Evolutionary conservation across 1,140 invertebrate species (phyloP).

Genomic region (Coptotermes formosanus): DNA sequence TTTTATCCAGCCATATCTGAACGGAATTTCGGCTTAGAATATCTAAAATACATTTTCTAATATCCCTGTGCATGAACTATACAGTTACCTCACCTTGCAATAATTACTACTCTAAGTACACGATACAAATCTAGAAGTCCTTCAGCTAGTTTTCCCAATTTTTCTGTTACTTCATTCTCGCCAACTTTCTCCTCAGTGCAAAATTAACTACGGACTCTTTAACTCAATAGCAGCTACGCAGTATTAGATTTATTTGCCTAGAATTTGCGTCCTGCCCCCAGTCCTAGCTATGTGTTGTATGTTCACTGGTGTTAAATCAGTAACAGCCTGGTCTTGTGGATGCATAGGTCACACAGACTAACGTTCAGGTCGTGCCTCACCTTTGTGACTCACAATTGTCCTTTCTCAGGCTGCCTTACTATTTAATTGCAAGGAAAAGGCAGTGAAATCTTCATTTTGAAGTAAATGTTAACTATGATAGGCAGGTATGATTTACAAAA

Average conservation of each 20-base stretch:
- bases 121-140: too few species aligned
- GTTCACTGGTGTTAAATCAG: background rate
- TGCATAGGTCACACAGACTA: background rate
- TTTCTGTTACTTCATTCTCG: too few species aligned
- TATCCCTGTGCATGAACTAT: too few species aligned
- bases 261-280: background rate
- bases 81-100: too few species aligned
- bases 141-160: too few species aligned
- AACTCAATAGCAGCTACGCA: background rate
- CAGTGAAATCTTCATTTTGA: background rate
- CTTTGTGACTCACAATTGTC: background rate
- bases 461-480: background rate
- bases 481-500: background rate
- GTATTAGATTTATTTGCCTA: background rate
- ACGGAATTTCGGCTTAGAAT: too few species aligned
- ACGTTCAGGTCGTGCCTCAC: background rate
- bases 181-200: too few species aligned
- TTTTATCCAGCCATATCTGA: too few species aligned
- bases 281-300: background rate
- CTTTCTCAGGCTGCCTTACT: background rate
- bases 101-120: too few species aligned
- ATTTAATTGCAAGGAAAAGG: background rate
- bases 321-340: background rate
- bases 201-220: background rate
- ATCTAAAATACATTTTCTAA: too few species aligned